These are phyloP conservation scores for Unio delphinus DNA, from an alignment of 2,888 invertebrate genomes.

Conservation along the genomic window DNA sequence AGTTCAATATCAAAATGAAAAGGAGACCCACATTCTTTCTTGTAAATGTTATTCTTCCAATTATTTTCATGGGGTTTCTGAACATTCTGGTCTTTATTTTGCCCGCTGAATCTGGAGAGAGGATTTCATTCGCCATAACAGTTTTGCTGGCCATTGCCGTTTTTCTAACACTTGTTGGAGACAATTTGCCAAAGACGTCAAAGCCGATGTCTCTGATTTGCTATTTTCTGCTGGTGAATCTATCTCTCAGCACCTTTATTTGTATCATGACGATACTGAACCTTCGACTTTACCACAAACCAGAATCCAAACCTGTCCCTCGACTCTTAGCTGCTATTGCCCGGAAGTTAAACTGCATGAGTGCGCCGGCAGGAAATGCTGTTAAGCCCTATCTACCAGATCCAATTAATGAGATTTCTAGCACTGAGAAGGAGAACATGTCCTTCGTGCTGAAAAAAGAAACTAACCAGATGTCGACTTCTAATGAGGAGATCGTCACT, in stretches of 20 bases:
- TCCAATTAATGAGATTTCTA: too few species aligned
- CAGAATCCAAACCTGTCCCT: constrained; percentile 14
- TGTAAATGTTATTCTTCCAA: constrained; percentile 36
- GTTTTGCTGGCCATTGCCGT: constrained; percentile 40
- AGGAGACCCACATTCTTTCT: constrained; percentile 32
- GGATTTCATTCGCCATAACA: constrained; percentile 36
- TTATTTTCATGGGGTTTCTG: constrained; percentile 32
- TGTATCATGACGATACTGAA: constrained; percentile 31
- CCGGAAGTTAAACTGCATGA: too few species aligned
- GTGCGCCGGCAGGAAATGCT: too few species aligned
- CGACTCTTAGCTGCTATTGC: too few species aligned
- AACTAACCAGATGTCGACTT: too few species aligned
- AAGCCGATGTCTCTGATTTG: constrained; percentile 36
- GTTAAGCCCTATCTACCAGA: too few species aligned
- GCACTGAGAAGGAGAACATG: too few species aligned
- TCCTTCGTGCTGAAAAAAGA: too few species aligned
- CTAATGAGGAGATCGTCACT: too few species aligned
- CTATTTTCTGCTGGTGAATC: constrained; percentile 30
- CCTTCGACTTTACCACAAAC: constrained; percentile 24
- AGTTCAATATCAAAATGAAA: constrained; percentile 16
- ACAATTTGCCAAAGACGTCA: constrained; percentile 34
- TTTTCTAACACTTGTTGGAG: constrained; percentile 38
- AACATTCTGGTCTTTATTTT: constrained; percentile 35
- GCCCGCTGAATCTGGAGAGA: constrained; percentile 35
- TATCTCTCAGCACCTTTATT: constrained; percentile 28